Evolutionary conservation across 1,140 invertebrate genomes (phyloP).

Genomic region (Thaumatotibia leucotreta): DNA sequence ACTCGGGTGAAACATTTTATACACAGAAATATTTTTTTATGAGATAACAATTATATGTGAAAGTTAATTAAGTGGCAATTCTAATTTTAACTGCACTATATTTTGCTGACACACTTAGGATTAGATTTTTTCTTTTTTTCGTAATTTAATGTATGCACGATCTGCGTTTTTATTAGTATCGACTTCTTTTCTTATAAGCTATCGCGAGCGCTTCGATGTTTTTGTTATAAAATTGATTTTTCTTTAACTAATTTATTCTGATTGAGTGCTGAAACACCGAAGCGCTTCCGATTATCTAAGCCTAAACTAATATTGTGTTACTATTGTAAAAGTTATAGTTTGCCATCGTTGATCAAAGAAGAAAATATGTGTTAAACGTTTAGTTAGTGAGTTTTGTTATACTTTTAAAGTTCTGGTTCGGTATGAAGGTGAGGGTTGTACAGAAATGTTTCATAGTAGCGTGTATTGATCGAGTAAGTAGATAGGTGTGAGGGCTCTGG

Average conservation of each 20-base stretch:
- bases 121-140: constrained; percentile 67
- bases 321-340: constrained; percentile 70
- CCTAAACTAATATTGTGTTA: constrained; percentile 70
- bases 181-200: constrained; percentile 40
- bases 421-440: constrained; percentile 51
- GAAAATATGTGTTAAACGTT: constrained; percentile 68
- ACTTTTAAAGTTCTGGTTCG: constrained; percentile 57
- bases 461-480: constrained; percentile 65
- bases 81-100: constrained; percentile 73
- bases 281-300: constrained; percentile 44
- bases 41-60: constrained; percentile 59
- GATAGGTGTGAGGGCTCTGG: constrained; percentile 45
- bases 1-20: constrained; percentile 72
- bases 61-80: constrained; percentile 74
- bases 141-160: constrained; percentile 74
- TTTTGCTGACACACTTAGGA: constrained; percentile 73
- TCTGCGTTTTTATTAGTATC: constrained; percentile 72
- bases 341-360: constrained; percentile 72
- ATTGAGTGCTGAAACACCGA: constrained; percentile 37
- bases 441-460: constrained; percentile 73
- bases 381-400: constrained; percentile 74
- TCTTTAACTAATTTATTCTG: constrained; percentile 60
- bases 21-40: constrained; percentile 75
- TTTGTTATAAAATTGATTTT: constrained; percentile 48
- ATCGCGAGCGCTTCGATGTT: constrained; percentile 49